These are phyloP conservation scores for Tetragonula clypearis DNA, from an alignment of 1,140 invertebrate species.

Conservation along the genomic window DNA sequence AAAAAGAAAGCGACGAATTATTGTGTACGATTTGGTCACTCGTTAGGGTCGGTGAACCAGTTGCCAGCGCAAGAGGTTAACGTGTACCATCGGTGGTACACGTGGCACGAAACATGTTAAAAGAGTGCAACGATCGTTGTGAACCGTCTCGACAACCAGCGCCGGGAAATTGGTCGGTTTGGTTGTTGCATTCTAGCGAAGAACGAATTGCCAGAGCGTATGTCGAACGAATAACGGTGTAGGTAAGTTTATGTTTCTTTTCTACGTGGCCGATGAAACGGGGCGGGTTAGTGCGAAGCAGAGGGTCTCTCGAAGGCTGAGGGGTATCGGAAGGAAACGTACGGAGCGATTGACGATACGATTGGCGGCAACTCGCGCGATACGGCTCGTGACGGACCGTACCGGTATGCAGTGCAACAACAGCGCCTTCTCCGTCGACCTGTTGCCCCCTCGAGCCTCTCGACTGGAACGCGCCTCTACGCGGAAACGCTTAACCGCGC, in stretches of 20 bases:
- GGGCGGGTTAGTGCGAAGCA: not conserved
- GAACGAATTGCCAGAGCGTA: conserved; percentile 58
- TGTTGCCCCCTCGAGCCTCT: conserved; percentile 37
- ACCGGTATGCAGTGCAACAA: not conserved
- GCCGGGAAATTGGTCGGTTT: not conserved
- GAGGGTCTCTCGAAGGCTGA: not conserved
- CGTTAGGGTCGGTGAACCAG: no score
- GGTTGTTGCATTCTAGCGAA: conserved; percentile 43
- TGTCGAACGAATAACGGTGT: conserved; percentile 66
- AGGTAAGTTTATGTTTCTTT: conserved; percentile 59
- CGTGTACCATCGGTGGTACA: no score
- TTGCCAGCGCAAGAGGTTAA: no score
- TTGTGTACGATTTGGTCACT: no score
- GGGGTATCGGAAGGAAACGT: not conserved
- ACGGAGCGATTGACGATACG: not conserved
- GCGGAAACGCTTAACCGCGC: conserved; percentile 4
- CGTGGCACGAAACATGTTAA: no score
- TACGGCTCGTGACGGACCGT: not conserved
- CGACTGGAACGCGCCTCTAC: conserved; percentile 30
- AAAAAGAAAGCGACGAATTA: no score
- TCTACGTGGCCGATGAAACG: conserved; percentile 44
- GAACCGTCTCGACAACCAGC: not conserved
- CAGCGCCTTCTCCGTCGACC: conserved; percentile 29
- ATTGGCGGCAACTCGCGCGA: not conserved
- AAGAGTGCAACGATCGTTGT: not conserved